Percentiles rank a stretch among this genome's conserved stretches.
Evolutionary conservation across 2,888 invertebrate genomes (phyloP).

Genomic region (Acleris laterana): DNA sequence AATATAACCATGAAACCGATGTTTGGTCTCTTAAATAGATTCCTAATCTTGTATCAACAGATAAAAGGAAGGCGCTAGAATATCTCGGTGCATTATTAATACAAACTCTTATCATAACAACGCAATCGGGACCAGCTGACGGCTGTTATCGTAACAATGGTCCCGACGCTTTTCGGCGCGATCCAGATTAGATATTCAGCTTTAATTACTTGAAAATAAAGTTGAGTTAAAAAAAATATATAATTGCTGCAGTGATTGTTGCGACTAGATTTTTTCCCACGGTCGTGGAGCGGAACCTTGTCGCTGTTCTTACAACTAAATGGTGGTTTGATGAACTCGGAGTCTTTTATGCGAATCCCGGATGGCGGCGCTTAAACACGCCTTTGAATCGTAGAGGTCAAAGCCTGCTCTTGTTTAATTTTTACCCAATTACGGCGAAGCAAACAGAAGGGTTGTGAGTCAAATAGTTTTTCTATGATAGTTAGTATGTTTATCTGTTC

Average conservation of each 20-base stretch:
- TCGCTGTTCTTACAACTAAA: slow-evolving; percentile 35
- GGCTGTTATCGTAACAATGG: slow-evolving; percentile 40
- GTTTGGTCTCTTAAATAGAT: slow-evolving; percentile 14
- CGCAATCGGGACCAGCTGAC: slow-evolving; percentile 47
- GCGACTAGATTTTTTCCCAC: slow-evolving; percentile 53
- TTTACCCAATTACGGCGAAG: neutral
- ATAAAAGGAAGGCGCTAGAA: slow-evolving; percentile 39
- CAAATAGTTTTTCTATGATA: no score
- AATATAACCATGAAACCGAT: slow-evolving; percentile 10
- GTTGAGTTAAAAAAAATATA: slow-evolving; percentile 33
- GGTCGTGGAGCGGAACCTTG: slow-evolving; percentile 59
- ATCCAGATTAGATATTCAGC: slow-evolving; percentile 18
- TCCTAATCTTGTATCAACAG: slow-evolving; percentile 27
- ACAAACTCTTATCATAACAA: slow-evolving; percentile 44
- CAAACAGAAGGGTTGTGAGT: no score
- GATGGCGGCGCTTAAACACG: slow-evolving; percentile 47
- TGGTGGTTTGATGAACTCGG: slow-evolving; percentile 44
- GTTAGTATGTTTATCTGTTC: no score
- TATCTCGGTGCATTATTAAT: slow-evolving; percentile 34
- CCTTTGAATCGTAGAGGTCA: slow-evolving; percentile 2
- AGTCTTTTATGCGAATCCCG: slow-evolving; percentile 50
- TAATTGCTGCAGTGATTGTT: slow-evolving; percentile 10
- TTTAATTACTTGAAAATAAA: slow-evolving; percentile 34
- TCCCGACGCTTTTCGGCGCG: slow-evolving; percentile 1
- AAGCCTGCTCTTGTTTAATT: neutral